Base-by-base conservation (phyloP, 2,888 invertebrate genomes). In the Acleris emargana region DNA sequence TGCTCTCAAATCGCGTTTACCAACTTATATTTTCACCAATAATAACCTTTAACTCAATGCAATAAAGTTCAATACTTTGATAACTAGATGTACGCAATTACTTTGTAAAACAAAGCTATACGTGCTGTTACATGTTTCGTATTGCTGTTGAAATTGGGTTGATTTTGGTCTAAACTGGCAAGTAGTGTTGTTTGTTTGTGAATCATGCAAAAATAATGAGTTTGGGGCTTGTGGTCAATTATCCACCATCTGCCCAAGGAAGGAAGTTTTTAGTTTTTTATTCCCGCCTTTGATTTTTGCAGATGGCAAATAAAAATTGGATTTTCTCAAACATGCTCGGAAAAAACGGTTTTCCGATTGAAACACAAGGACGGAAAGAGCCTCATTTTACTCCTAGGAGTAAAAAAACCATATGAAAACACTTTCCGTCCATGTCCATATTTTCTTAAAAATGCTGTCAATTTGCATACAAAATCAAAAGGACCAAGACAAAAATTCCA, bases 201-300 rank as follows among this genome's bases (percentile, higher is more conserved):
- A 42, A 42, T 54, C 42, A 54, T 54, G 20, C 22, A 54, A 54
- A 42, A 54, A 42, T 20, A 42, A 54, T 42, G 54, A 20, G 54
- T 20, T 42, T 20, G 20, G 20, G 32, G 58, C 20, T 16, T 16
- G 50, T 58, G 58, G 58, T 49, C 49, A 58, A 58, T 58, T 32
- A 58, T 32, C 49, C 32, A 25, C 25, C 25, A 25, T 25, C 25
- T 25, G 25, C 25, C 25, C 6, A 25, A 25, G 25, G 25, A 25
- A 25, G 25, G 25, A 25, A 25, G 25, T 25, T 25, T 25, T 25
- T 25, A 25, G 25, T 25, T 25, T 25, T 25, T 25, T 25, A 25
- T 25, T 25, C 5, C 25, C 25, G 25, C 25, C 25, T 25, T 25
- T 5, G 25, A 25, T 25, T 25, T 25, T 25, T 25, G 5, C 25